These are phyloP conservation scores for Reticulitermes speratus DNA, from an alignment of 1,140 invertebrate genomes.

Conservation along the genomic window DNA sequence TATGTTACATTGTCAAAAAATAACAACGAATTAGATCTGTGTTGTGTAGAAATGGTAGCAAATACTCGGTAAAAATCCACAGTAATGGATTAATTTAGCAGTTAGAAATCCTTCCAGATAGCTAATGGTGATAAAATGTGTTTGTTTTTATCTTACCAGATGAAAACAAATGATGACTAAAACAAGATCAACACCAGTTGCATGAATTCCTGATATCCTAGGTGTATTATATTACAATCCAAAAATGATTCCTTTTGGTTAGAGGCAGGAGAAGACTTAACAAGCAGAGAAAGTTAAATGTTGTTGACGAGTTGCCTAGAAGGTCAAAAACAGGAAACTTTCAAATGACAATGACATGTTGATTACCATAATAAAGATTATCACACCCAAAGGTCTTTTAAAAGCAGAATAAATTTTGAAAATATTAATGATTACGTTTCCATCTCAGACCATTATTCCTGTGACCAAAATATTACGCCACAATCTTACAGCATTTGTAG, in stretches of 20 bases:
- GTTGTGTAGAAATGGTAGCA: background rate
- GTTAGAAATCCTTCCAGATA: background rate
- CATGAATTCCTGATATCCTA: background rate
- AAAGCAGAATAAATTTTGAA: background rate
- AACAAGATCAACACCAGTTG: background rate
- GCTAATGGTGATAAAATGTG: background rate
- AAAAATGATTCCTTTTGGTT: background rate
- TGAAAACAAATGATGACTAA: background rate
- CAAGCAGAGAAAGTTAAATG: background rate
- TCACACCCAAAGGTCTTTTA: background rate
- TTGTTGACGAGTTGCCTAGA: background rate
- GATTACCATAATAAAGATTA: background rate
- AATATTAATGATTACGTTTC: background rate
- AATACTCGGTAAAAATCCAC: background rate
- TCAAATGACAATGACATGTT: too few relatives aligned
- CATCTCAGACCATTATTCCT: background rate
- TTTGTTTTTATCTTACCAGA: background rate
- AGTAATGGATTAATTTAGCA: background rate
- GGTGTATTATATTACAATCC: background rate
- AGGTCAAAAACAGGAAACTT: background rate
- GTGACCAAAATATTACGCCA: background rate
- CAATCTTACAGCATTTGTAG: background rate
- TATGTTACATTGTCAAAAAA: too few relatives aligned
- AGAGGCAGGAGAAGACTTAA: background rate
- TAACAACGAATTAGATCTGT: background rate